Evolutionary conservation across 2,888 invertebrate genomes (phyloP), one percentile per base, ranked within the genome.

Genomic region (Crepidodera aurea): DNA sequence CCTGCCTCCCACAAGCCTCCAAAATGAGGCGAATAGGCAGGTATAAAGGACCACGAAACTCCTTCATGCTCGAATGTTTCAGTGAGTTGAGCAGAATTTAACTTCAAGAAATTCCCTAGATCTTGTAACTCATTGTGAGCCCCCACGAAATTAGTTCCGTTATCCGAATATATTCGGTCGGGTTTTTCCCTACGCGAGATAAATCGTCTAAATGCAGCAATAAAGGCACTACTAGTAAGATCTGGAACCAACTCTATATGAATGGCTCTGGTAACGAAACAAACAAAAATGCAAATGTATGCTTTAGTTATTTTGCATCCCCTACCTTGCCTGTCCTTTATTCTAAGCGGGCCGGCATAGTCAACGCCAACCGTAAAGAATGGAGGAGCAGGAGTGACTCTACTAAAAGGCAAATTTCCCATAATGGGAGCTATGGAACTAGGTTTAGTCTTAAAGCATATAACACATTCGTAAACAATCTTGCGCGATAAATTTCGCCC

Each of bases 1-100:
- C 70, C 74, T 1, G 76, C 71, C 58, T 79, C 79, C 77, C 76
- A 78, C 13, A 78, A 37, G 10, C 78, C 78, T 4, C 78, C 78
- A 50, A 75, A 73, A 51, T 76, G 69, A 1, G 76, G 76, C 1
- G 73, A 29, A 29, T 29, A 10, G 2, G 34, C 12, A 13, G 51
- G 51, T 18, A 37, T 51, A 19, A 37, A 51, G 6, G 15, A n/a
- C 51, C 18, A 51, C 1, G 19, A 37, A 8, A 51, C 15, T 8
- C 51, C 51, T 8, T 51, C 22, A 19, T 51, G 34, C n/a, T 15
- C 37, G 16, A 51, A 7, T 18, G n/a, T 16, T n/a, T n/a, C 12
- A 18, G 37, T n/a, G 29, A 61, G 27, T 39, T 25, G n/a, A n/a
- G 13, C 39, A 5, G 15, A 37, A 25, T 48, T 55, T 18, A 6